These are phyloP conservation scores for Arrhamphus sclerolepis DNA, from an alignment of 2,797 vertebrate species.

Conservation along the genomic window DNA sequence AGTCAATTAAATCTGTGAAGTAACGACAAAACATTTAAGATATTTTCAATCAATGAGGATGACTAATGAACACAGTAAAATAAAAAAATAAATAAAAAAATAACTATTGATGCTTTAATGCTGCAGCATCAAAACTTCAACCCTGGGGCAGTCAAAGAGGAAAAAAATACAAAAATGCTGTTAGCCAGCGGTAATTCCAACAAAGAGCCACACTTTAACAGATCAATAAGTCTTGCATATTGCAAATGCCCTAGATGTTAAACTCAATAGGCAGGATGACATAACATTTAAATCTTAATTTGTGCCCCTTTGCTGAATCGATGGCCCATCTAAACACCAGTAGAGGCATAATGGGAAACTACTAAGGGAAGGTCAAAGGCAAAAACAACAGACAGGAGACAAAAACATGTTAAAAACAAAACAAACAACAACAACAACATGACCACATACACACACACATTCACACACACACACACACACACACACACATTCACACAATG, in stretches of 20 bases:
- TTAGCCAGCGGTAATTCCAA: conserved; percentile 72
- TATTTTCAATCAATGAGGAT: conserved; percentile 14
- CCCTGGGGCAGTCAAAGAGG: conserved; percentile 26
- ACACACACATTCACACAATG: neutral
- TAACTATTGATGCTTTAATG: conserved; percentile 27
- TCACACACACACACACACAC: neutral
- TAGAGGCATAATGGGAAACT: conserved; percentile 74
- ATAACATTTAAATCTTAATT: conserved; percentile 88
- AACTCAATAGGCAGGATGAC: conserved; percentile 82
- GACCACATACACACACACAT: neutral
- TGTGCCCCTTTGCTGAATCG: conserved; percentile 79
- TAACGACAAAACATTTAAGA: conserved; percentile 22
- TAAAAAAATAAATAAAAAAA: no score
- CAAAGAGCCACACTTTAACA: conserved; percentile 68
- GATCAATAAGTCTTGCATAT: conserved; percentile 86
- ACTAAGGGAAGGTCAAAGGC: conserved; percentile 77
- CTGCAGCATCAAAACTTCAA: conserved; percentile 38
- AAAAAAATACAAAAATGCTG: conserved; percentile 38
- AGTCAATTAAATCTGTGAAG: conserved; percentile 20
- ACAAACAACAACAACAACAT: neutral
- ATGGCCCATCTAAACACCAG: conserved; percentile 76
- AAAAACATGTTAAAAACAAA: conserved; percentile 20
- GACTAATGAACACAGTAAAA: conserved; percentile 42
- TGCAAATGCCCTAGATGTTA: conserved; percentile 85
- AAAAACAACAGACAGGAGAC: conserved; percentile 42